These are phyloP conservation scores for Lepidochitona cinerea DNA, from an alignment of 2,888 invertebrate genomes.

Conservation along the genomic window DNA sequence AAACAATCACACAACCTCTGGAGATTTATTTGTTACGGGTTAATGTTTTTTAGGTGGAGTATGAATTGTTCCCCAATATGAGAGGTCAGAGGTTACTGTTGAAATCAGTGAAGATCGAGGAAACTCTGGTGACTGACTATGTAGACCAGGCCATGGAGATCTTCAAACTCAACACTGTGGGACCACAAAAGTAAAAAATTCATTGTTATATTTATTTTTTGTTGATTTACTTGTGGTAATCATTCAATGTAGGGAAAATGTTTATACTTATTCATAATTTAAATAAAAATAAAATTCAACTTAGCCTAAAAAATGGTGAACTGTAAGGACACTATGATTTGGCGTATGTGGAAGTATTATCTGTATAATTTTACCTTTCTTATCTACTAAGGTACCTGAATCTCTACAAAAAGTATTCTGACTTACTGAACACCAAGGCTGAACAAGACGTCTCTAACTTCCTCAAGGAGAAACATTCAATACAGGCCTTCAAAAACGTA, in stretches of 20 bases:
- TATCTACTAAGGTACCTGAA: constrained; percentile 56
- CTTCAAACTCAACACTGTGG: constrained; percentile 68
- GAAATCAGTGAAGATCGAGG: constrained; percentile 68
- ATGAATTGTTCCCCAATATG: constrained; percentile 70
- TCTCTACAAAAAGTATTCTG: constrained; percentile 68
- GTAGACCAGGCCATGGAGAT: constrained; percentile 69
- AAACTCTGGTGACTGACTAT: constrained; percentile 66
- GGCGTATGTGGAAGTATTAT: not conserved
- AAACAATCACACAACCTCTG: no score
- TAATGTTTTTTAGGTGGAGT: constrained; percentile 62
- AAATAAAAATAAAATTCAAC: no score
- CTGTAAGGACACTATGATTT: no score
- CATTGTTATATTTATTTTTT: not conserved
- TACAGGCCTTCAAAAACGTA: constrained; percentile 66
- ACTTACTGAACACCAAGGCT: constrained; percentile 69
- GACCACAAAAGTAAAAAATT: constrained; percentile 66
- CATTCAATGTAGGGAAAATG: no score
- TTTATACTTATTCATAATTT: no score
- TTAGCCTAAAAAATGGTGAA: no score
- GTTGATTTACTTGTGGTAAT: no score
- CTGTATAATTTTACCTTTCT: not conserved
- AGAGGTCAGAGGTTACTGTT: constrained; percentile 61
- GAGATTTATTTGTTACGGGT: no score
- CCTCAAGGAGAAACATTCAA: constrained; percentile 65
- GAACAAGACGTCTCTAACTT: constrained; percentile 69